These are phyloP conservation scores for Neelides folsomi DNA, from an alignment of 2,888 invertebrate genomes.

Conservation along the genomic window DNA sequence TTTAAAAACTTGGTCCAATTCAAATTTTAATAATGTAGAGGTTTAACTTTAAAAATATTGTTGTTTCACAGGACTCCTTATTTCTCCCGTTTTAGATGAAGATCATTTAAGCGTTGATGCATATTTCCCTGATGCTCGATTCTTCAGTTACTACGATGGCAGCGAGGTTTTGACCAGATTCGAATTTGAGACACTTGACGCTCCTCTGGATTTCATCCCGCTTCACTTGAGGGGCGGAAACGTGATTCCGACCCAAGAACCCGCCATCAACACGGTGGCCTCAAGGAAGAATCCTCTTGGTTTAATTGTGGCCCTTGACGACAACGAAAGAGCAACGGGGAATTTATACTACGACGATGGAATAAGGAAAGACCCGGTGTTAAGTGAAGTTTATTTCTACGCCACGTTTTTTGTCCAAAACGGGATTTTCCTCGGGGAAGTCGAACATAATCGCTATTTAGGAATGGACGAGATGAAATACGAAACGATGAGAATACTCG, in stretches of 20 bases:
- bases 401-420: conserved; percentile 10
- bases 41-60: no score
- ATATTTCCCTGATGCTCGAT: conserved; percentile 51
- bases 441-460: conserved; percentile 17
- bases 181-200: conserved; percentile 41
- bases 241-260: conserved; percentile 54
- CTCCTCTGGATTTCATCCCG: conserved; percentile 51
- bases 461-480: conserved; percentile 15
- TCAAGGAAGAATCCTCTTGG: conserved; percentile 50
- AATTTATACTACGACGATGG: conserved; percentile 71
- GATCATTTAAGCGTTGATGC: conserved; percentile 38
- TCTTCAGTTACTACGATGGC: conserved; percentile 50
- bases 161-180: conserved; percentile 37
- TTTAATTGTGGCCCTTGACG: conserved; percentile 49
- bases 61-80: conserved; percentile 51
- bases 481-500: conserved; percentile 20
- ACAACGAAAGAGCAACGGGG: conserved; percentile 44
- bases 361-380: conserved; percentile 14
- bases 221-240: conserved; percentile 55
- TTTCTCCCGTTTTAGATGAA: conserved; percentile 55
- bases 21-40: no score
- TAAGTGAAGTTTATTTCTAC: conserved; percentile 20
- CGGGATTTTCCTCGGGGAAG: conserved; percentile 6
- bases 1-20: no score
- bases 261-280: conserved; percentile 48